phyloP scores from a whole-genome alignment of 2,888 invertebrate genomes.

The Hyposoter dolosus region DNA sequence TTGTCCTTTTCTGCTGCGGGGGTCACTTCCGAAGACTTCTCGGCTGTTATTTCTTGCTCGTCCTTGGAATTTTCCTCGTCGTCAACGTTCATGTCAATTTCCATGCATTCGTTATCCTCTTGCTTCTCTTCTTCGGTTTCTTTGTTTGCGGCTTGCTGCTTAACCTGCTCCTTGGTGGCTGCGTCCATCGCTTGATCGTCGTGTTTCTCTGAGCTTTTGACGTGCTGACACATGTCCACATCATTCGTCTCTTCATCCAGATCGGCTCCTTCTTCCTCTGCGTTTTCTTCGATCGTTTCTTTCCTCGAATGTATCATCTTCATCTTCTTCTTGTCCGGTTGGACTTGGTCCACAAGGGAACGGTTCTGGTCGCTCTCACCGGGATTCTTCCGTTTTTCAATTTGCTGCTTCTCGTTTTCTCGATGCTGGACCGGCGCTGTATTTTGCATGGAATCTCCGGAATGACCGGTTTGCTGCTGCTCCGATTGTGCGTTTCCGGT shows the following conservation, averaged over 20 bases:
- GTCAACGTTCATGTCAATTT: conserved; percentile 67
- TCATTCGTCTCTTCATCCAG: conserved; percentile 77
- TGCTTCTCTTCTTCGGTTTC: conserved; percentile 88
- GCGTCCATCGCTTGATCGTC: conserved; percentile 91
- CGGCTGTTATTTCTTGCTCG: conserved; percentile 85
- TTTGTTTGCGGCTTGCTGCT: conserved; percentile 88
- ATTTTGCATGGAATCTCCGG: conserved; percentile 84
- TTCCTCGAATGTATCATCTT: conserved; percentile 86
- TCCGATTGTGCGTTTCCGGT: conserved; percentile 92
- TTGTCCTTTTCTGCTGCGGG: conserved; percentile 80
- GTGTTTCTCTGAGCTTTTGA: conserved; percentile 91
- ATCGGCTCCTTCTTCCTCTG: conserved; percentile 85
- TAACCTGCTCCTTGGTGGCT: conserved; percentile 94
- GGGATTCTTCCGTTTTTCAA: conserved; percentile 89
- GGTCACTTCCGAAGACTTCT: conserved; percentile 73
- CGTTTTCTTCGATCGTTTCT: conserved; percentile 85
- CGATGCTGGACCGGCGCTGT: conserved; percentile 84
- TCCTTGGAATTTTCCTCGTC: conserved; percentile 86
- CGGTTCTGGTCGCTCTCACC: conserved; percentile 91
- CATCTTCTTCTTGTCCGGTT: conserved; percentile 88
- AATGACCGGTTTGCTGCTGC: conserved; percentile 90
- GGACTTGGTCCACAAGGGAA: conserved; percentile 88
- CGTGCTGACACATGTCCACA: conserved; percentile 92
- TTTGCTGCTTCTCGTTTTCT: conserved; percentile 84
- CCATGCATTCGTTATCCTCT: conserved; percentile 80